Evolutionary conservation across 2,113 vertebrate genomes (phyloP), one percentile per base, ranked within the genome.

Genomic region (Cyanoderma ruficeps): DNA sequence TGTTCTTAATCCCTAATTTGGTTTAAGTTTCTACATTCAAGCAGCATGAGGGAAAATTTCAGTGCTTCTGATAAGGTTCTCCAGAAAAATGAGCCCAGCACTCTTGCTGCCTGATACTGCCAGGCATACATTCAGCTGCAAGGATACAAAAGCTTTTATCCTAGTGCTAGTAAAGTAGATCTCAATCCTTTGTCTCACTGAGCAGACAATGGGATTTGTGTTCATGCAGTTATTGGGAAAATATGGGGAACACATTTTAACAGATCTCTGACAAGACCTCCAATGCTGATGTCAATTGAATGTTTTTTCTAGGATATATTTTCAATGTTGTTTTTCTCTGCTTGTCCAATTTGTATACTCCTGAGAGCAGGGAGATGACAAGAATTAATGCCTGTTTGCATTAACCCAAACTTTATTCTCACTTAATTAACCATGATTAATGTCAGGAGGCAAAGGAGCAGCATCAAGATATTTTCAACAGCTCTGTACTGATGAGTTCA

Each of bases 381-480:
- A 82, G 94, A 92, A 91, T 95, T 88, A 91, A 85, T 96, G 71
- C 35, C 75, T 94, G 75, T 90, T 97, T 94, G 89, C 76, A 83
- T 95, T 94, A 94, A 90, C 78, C 8, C 1, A 0, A 91, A 86
- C 59, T 78, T 90, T 82, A 94, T 82, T 94, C 75, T 95, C 68
- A 88, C 49, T 94, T 95, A 94, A 95, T 96, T 95, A 94, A 78
- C 46, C 3, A 33, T 91, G 94, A 95, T 93, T 93, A 94, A 88
- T 95, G 79, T 93, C 79, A 84, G 56, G 47, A 95, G 89, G 57
- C 86, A 80, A 89, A 93, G 82, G 42, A 91, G 75, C 76, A 95
- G 71, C 37, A 84, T 90, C 79, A 82, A 86, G 82, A 13, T 69
- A 27, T 95, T 96, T 96, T 96, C 95, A 97, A 80, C 91, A 90